Evolutionary conservation across 1,140 invertebrate species (phyloP).

Genomic region (Drosophila ironensis): DNA sequence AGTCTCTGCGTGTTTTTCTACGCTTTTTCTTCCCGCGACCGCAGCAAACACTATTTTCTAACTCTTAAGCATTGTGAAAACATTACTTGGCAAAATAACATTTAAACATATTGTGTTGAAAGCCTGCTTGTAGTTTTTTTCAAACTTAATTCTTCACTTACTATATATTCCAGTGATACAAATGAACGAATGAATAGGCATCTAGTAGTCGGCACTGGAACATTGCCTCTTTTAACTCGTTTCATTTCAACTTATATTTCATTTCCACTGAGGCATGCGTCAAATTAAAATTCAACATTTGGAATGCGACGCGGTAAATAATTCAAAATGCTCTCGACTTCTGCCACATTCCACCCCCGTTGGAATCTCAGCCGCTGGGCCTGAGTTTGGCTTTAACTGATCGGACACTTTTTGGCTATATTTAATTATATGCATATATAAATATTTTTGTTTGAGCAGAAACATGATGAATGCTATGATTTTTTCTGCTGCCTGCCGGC

Average conservation of each 20-base stretch:
- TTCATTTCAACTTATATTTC: conserved; percentile 35
- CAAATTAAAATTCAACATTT: conserved; percentile 45
- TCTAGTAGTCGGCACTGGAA: neutral
- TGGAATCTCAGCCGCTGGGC: too few relatives aligned
- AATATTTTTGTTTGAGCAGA: conserved; percentile 34
- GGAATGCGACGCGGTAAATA: conserved; percentile 32
- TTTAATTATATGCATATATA: conserved; percentile 50
- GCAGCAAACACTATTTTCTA: too few relatives aligned
- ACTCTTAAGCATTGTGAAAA: too few relatives aligned
- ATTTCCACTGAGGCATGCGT: conserved; percentile 31
- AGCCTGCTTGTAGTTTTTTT: too few relatives aligned
- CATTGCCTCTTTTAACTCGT: neutral
- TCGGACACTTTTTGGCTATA: conserved; percentile 33
- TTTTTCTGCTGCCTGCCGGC: conserved; percentile 31
- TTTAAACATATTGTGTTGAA: too few relatives aligned
- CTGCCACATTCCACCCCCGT: neutral
- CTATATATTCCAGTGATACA: too few relatives aligned
- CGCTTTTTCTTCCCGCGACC: neutral
- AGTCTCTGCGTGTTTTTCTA: conserved; percentile 28
- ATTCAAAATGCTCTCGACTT: conserved; percentile 22
- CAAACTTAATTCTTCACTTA: too few relatives aligned
- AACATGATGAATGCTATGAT: conserved; percentile 42
- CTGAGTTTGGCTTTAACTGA: conserved; percentile 14
- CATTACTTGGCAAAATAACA: too few relatives aligned
- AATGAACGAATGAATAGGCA: neutral